phyloP scores from a whole-genome alignment of 2,888 invertebrate genomes.

The Sericinus montela region DNA sequence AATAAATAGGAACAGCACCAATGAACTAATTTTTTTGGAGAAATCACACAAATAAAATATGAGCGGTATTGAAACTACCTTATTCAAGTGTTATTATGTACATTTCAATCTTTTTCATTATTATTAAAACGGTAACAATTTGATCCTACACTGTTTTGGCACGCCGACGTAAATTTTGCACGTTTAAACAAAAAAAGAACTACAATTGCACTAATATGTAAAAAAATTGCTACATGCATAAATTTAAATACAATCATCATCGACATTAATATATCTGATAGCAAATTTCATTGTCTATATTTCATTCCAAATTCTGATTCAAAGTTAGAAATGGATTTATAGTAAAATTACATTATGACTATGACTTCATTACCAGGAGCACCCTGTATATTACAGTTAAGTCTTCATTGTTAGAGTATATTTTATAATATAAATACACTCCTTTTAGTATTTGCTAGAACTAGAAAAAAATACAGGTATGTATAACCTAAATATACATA shows the following conservation, averaged over 20 bases:
- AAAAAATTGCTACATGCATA: too few species aligned
- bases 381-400: not conserved
- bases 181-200: too few species aligned
- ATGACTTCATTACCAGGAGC: not conserved
- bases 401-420: not conserved
- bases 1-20: constrained; percentile 29
- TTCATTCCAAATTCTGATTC: too few species aligned
- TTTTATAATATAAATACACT: not conserved
- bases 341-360: not conserved
- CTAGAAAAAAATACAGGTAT: too few species aligned
- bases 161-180: constrained; percentile 1
- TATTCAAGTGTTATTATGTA: constrained; percentile 25
- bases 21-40: constrained; percentile 16
- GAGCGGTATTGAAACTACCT: not conserved
- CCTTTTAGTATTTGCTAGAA: too few species aligned
- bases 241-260: too few species aligned
- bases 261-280: too few species aligned
- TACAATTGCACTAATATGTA: too few species aligned
- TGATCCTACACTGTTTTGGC: constrained; percentile 9
- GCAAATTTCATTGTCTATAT: too few species aligned
- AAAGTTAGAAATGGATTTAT: too few species aligned
- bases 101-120: constrained; percentile 12
- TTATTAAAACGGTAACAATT: constrained; percentile 30
- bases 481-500: too few species aligned
- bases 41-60: constrained; percentile 7